Evolutionary conservation across 2,797 vertebrate genomes (phyloP), one percentile per base, ranked within the genome.

Genomic region (Lutjanus argentimaculatus): DNA sequence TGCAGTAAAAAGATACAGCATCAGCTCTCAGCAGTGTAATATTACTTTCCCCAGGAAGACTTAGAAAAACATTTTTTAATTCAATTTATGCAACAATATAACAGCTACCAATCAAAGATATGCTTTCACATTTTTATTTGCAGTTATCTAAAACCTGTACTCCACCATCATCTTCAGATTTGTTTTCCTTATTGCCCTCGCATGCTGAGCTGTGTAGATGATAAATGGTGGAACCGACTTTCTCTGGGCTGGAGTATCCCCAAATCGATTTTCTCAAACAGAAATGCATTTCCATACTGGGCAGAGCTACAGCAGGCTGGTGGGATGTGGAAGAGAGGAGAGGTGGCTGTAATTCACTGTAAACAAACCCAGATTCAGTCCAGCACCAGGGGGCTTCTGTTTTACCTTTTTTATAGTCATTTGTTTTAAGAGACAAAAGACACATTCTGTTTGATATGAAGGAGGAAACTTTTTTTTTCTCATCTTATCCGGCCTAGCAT

Each of bases 191-290:
- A 62, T 62, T 61, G 55, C 56, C 22, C 25, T 67, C 30, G 30
- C 48, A 16, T 67, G 63, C 56, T 64, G 8, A 30, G 55, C 52
- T 58, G 30, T 0, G 21, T 51, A 5, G 13, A 58, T 65, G 76
- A 69, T 42, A 57, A 63, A 78, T 58, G 68, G 62, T 46, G 22
- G 48, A 46, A 46, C 52, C 53, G 19, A 67, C 62, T 72, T 65
- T 77, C 59, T 40, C 59, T 45, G 46, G 68, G 46, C 17, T 65
- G 53, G 36, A 66, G 21, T 43, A 59, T 66, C 21, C 68, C 46
- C 36, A 72, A 72, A 65, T 79, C 3, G 3, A 72, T 66, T 79
- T 66, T 19, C 55, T 61, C 13, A 36, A 36, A 36, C 30, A 36
- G 30, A 52, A 49, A 58, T 78, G 45, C 43, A 65, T 71, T 71